Evolutionary conservation across 64 coral and sea anemone species (phyloP).

Genomic region (Catalaphyllia jardinei): DNA sequence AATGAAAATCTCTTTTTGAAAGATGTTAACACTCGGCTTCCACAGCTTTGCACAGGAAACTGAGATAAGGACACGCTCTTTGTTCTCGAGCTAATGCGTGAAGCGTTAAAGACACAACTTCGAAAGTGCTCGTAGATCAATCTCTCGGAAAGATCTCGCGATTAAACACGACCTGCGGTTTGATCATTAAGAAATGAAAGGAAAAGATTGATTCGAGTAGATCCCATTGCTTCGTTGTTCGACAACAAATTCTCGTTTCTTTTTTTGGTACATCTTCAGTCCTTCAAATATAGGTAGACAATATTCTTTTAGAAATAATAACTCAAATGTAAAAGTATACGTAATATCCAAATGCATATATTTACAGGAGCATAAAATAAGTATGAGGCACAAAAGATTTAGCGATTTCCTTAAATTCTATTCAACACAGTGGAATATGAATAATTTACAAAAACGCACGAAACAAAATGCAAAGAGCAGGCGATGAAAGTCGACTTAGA

Average conservation of each 20-base stretch:
- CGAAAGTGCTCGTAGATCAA: conserved; percentile 13
- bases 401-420: background rate
- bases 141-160: conserved; percentile 35
- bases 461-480: no score
- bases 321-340: background rate
- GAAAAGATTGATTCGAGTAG: conserved; percentile 14
- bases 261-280: background rate
- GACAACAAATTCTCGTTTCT: background rate
- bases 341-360: background rate
- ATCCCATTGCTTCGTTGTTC: background rate
- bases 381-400: conserved; percentile 20
- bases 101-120: background rate
- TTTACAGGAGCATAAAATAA: conserved; percentile 1
- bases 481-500: background rate
- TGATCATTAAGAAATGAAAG: conserved; percentile 33
- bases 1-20: background rate
- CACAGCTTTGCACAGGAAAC: background rate
- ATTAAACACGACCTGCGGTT: conserved; percentile 37
- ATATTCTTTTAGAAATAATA: background rate
- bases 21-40: background rate
- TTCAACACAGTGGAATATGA: background rate
- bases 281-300: background rate
- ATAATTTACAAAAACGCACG: background rate
- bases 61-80: conserved; percentile 5
- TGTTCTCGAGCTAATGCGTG: conserved; percentile 3